Evolutionary conservation across 2,113 vertebrate species (phyloP), one percentile per base, ranked within the genome.

Genomic region (Acinonyx jubatus): DNA sequence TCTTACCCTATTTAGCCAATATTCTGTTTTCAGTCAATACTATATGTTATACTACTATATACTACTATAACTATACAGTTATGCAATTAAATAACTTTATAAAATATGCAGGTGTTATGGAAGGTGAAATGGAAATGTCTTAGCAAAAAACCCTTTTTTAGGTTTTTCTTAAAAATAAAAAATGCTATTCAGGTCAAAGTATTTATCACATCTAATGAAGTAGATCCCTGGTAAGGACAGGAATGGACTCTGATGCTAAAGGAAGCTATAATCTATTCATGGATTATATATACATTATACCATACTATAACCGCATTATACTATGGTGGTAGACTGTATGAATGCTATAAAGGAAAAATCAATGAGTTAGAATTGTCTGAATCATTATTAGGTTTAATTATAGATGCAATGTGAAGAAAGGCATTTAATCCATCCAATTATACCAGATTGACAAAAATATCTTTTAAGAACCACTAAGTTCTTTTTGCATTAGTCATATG

Each of bases 321-420:
- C n/a, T 27, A 41, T 65, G 14, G 33, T 13, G 5, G 27, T 27
- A 38, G n/a, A 81, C 66, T 41, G 10, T 13, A 66, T 74, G 14
- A 74, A 88, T 29, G 1, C 19, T 82, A 12, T 31, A 41, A 91
- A 90, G 57, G 23, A 68, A 55, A 87, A n/a, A 76, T 63, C 15
- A 63, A 52, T 18, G 19, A 48, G 41, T 55, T 4, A 50, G 31
- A 85, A 85, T 57, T 29, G 4, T 84, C 31, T 48, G 36, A 86
- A 36, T 31, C 23, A 87, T 87, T 69, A 71, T 41, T 83, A 41
- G 68, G 65, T 93, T 91, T 91, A 96, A 83, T 88, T 89, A 83
- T 2, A 89, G 93, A 91, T 31, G 19, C 15, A 91, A 19, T 45
- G 5, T 91, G 29, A 97, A 96, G 48, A 52, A 76, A 48, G 66